Evolutionary conservation across 1,140 invertebrate genomes (phyloP).

Genomic region (Neoseiulus cucumeris): DNA sequence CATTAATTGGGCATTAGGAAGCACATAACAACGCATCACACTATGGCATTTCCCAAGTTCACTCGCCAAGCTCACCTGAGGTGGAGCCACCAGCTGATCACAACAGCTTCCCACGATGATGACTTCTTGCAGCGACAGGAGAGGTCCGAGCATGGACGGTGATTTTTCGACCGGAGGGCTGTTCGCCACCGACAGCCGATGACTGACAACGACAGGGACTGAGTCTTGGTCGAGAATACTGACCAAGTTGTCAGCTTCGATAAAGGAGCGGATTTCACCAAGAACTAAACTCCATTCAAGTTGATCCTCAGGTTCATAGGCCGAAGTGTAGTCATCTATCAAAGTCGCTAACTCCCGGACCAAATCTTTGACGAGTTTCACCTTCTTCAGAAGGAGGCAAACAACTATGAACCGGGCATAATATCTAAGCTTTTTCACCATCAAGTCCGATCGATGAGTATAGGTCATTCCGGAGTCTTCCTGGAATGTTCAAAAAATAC

Average conservation of each 20-base stretch:
- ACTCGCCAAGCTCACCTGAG: background rate
- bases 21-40: background rate
- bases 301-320: slow-evolving; percentile 88
- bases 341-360: slow-evolving; percentile 53
- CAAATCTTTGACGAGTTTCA: slow-evolving; percentile 54
- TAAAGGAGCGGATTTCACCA: slow-evolving; percentile 82
- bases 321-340: slow-evolving; percentile 69
- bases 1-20: background rate
- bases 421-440: slow-evolving; percentile 92
- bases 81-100: slow-evolving; percentile 42
- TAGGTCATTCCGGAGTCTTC: slow-evolving; percentile 5
- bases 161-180: slow-evolving; percentile 70
- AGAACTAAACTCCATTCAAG: slow-evolving; percentile 84
- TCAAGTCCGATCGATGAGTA: slow-evolving; percentile 50
- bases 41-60: background rate
- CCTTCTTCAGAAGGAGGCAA: slow-evolving; percentile 76
- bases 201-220: slow-evolving; percentile 24
- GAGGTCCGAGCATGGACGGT: slow-evolving; percentile 32
- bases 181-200: slow-evolving; percentile 53
- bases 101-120: slow-evolving; percentile 79
- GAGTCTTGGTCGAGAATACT: slow-evolving; percentile 46
- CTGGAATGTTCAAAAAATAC: too few species aligned
- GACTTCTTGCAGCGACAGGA: slow-evolving; percentile 70
- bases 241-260: slow-evolving; percentile 71
- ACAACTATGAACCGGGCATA: slow-evolving; percentile 93